A percentile compares a stretch with the other conserved stretches of the same genome.
These are phyloP conservation scores for Mormyrus lacerda DNA, from an alignment of 2,113 vertebrate species.

Conservation along the genomic window DNA sequence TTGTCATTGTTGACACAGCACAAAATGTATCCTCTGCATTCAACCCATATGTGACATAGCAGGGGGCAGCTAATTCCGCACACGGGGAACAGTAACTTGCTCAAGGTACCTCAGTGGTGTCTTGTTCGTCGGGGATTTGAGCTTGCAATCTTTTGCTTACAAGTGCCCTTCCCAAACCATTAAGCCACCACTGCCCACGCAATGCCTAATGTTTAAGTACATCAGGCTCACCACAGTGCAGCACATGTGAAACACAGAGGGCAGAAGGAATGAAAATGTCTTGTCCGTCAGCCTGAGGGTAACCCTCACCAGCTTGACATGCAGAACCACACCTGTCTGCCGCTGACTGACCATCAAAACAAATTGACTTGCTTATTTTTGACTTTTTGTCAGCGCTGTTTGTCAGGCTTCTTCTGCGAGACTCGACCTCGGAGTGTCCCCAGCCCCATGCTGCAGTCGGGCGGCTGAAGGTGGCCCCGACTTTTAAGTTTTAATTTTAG, in stretches of 20 bases:
- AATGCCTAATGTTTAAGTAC: neutral
- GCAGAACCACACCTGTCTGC: neutral
- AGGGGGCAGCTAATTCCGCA: no score
- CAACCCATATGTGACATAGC: no score
- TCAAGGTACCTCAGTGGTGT: no score
- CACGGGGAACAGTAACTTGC: no score
- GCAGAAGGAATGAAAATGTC: neutral
- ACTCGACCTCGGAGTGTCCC: neutral
- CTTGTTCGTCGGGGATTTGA: no score
- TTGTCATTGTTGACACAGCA: no score
- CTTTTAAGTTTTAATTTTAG: slow-evolving; percentile 3
- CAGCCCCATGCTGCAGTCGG: neutral
- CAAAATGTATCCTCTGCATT: no score
- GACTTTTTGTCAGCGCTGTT: neutral
- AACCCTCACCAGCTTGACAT: neutral
- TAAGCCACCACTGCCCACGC: no score
- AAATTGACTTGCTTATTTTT: slow-evolving; percentile 10
- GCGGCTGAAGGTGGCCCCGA: neutral
- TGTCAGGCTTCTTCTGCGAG: neutral
- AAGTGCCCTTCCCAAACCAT: no score
- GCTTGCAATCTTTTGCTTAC: no score
- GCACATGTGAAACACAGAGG: neutral
- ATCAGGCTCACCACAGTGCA: neutral
- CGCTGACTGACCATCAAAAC: neutral
- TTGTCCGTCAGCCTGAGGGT: neutral